Evolutionary conservation across 2,888 invertebrate genomes (phyloP).

Genomic region (Thymelicus lineola): DNA sequence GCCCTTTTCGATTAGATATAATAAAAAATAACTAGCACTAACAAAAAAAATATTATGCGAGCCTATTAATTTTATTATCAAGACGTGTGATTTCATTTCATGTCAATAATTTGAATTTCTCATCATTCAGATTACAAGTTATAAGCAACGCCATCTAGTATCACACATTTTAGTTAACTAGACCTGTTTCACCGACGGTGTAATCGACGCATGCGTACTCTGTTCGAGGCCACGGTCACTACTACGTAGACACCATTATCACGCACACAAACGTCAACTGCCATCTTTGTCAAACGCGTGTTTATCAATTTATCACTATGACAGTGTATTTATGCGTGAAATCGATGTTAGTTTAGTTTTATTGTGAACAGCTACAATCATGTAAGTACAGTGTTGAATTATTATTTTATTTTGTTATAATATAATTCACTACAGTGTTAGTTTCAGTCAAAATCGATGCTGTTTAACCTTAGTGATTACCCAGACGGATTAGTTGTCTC

Average conservation of each 20-base stretch:
- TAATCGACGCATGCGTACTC: slow-evolving; percentile 68
- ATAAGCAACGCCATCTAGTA: slow-evolving; percentile 43
- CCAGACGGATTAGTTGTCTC: slow-evolving; percentile 14
- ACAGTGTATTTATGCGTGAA: slow-evolving; percentile 52
- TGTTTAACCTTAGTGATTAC: slow-evolving; percentile 39
- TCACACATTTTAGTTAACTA: background rate
- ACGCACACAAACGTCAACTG: slow-evolving; percentile 63
- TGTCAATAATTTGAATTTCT: too few relatives aligned
- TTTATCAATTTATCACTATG: slow-evolving; percentile 66
- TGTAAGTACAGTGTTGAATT: slow-evolving; percentile 56
- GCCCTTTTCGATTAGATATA: too few relatives aligned
- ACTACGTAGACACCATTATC: slow-evolving; percentile 53
- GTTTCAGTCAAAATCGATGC: slow-evolving; percentile 33
- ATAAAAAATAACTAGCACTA: too few relatives aligned
- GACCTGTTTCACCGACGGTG: slow-evolving; percentile 60
- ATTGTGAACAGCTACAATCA: slow-evolving; percentile 48
- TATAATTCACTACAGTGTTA: background rate
- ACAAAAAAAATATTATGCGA: too few relatives aligned
- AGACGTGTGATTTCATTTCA: too few relatives aligned
- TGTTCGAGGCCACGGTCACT: slow-evolving; percentile 72
- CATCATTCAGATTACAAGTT: background rate
- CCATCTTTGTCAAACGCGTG: slow-evolving; percentile 67
- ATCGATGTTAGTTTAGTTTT: slow-evolving; percentile 52
- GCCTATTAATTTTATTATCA: too few relatives aligned
- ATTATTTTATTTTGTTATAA: background rate